Percentiles rank a stretch among this genome's conserved stretches.
Conservation (phyloP, 2,113 vertebrate genomes). For the Lepus europaeus region DNA sequence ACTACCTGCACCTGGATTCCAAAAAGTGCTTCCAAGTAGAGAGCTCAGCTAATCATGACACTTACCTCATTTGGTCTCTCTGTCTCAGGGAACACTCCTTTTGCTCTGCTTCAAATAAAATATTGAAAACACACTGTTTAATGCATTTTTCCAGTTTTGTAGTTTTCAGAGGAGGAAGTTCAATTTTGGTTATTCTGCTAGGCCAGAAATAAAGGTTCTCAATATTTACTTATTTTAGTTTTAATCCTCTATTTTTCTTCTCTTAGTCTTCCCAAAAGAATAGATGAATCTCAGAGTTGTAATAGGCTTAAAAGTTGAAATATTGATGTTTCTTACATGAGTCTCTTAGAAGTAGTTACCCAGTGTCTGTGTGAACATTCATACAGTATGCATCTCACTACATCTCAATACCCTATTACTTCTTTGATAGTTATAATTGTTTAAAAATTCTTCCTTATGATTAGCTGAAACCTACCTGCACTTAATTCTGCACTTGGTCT, state of each 20-base stretch:
- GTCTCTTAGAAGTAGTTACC: neutral
- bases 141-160: neutral
- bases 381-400: neutral
- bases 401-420: neutral
- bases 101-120: neutral
- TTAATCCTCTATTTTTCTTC: neutral
- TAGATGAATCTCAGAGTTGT: neutral
- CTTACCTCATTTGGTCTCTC: rapidly evolving
- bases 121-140: neutral
- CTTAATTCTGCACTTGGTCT: too few relatives aligned
- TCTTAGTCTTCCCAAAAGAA: neutral
- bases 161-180: neutral
- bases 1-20: neutral
- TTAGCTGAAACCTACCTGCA: neutral
- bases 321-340: neutral
- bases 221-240: neutral
- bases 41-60: neutral
- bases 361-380: neutral
- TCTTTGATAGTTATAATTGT: neutral
- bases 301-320: constrained; percentile 38
- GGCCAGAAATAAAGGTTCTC: neutral
- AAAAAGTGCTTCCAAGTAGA: neutral
- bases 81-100: neutral
- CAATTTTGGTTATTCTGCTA: neutral
- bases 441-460: neutral